A percentile compares a stretch with the other conserved stretches of the same genome.
phyloP scores from a whole-genome alignment of 2,888 invertebrate genomes.

The Phytoseiulus persimilis region DNA sequence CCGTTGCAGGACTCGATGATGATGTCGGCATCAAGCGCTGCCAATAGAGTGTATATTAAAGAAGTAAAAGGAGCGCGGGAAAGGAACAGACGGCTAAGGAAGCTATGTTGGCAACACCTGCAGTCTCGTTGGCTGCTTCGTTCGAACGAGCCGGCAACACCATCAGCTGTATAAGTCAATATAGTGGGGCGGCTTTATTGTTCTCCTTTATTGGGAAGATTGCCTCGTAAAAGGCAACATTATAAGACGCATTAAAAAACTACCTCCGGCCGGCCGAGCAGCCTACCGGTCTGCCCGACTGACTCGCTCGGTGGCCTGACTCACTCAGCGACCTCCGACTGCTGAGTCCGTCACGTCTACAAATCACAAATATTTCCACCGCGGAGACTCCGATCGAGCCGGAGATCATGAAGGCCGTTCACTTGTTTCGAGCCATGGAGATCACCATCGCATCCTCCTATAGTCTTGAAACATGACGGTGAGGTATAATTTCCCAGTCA shows the following conservation, averaged over 20 bases:
- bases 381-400: not conserved
- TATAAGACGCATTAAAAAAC: constrained; percentile 5
- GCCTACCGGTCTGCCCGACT: not conserved
- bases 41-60: not conserved
- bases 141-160: not conserved
- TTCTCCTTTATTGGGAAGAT: constrained; percentile 26
- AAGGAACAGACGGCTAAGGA: not conserved
- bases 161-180: constrained; percentile 29
- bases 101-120: not conserved
- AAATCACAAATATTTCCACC: not conserved
- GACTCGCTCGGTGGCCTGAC: not conserved
- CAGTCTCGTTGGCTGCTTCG: not conserved
- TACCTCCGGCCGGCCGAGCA: not conserved
- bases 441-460: too few species aligned
- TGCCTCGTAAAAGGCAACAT: constrained; percentile 23
- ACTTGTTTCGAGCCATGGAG: too few species aligned
- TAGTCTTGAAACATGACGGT: too few species aligned
- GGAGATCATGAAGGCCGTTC: not conserved
- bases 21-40: not conserved
- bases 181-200: constrained; percentile 28
- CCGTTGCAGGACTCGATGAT: not conserved
- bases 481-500: too few species aligned
- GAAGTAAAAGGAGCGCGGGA: not conserved
- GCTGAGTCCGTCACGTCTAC: not conserved
- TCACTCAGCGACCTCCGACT: not conserved